Conservation (phyloP, 2,797 vertebrate genomes). For the Epinephelus coioides region DNA sequence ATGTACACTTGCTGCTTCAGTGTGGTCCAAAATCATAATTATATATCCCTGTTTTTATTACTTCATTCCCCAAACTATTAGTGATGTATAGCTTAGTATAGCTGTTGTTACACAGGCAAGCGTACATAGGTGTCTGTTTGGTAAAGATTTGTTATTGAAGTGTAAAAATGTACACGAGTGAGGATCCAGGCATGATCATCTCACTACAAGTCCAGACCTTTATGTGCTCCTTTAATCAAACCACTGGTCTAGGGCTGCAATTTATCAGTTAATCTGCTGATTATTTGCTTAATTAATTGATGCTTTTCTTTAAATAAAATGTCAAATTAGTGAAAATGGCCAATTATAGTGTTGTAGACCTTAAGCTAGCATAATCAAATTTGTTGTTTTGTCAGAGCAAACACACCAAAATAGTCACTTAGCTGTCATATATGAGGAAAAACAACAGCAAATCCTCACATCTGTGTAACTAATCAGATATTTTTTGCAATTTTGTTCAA, state of each 20-base stretch:
- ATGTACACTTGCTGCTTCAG: not conserved
- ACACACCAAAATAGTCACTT: not conserved
- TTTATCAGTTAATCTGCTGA: not conserved
- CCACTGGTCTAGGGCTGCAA: not conserved
- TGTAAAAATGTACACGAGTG: not conserved
- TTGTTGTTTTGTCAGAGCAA: not conserved
- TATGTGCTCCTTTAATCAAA: not conserved
- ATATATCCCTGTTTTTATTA: not conserved
- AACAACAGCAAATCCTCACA: not conserved
- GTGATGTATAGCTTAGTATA: not conserved
- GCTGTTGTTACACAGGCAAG: not conserved
- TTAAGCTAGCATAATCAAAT: not conserved
- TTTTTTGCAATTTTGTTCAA: not conserved
- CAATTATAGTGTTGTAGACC: not conserved
- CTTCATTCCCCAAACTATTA: not conserved
- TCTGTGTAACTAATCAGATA: not conserved
- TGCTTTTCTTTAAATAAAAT: not conserved
- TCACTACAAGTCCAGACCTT: not conserved
- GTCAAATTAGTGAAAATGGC: not conserved
- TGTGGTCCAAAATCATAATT: not conserved
- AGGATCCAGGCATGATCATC: not conserved
- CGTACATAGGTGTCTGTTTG: not conserved
- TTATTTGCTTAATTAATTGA: not conserved
- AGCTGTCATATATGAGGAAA: not conserved
- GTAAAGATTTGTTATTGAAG: not conserved